phyloP scores from a whole-genome alignment of 2,888 invertebrate species.

The Chymomyza amoena region DNA sequence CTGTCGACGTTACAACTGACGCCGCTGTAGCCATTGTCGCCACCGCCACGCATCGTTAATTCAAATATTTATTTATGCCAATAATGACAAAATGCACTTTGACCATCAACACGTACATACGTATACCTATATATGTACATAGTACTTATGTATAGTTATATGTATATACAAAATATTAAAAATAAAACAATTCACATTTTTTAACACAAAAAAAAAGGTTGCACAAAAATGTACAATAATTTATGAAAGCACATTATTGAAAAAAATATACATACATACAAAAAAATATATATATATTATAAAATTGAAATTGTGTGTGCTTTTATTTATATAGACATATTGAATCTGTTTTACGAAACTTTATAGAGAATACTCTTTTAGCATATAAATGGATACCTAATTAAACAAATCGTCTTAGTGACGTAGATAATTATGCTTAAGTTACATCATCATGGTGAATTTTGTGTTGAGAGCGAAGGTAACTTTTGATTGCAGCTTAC shows the following conservation, averaged over 20 bases:
- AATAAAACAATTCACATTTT: background rate
- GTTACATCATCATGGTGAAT: too few relatives aligned
- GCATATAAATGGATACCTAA: too few relatives aligned
- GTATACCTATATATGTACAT: background rate
- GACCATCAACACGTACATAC: background rate
- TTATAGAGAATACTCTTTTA: too few relatives aligned
- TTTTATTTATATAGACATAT: too few relatives aligned
- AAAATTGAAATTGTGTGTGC: too few relatives aligned
- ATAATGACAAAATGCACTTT: constrained; percentile 60
- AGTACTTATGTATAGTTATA: background rate
- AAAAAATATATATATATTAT: background rate
- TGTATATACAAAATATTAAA: background rate
- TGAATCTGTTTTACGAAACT: too few relatives aligned
- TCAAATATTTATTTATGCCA: constrained; percentile 66
- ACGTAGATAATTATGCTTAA: too few relatives aligned
- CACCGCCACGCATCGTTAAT: constrained; percentile 55
- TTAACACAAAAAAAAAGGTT: background rate
- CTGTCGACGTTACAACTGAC: too few relatives aligned
- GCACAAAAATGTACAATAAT: background rate
- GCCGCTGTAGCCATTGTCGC: constrained; percentile 57
- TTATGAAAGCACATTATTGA: background rate
- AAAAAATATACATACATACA: background rate
- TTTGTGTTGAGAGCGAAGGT: too few relatives aligned
- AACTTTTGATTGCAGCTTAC: too few relatives aligned
- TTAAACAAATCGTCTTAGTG: too few relatives aligned